Evolutionary conservation across 2,888 invertebrate species (phyloP).

Genomic region (Limnephilus rhombicus): DNA sequence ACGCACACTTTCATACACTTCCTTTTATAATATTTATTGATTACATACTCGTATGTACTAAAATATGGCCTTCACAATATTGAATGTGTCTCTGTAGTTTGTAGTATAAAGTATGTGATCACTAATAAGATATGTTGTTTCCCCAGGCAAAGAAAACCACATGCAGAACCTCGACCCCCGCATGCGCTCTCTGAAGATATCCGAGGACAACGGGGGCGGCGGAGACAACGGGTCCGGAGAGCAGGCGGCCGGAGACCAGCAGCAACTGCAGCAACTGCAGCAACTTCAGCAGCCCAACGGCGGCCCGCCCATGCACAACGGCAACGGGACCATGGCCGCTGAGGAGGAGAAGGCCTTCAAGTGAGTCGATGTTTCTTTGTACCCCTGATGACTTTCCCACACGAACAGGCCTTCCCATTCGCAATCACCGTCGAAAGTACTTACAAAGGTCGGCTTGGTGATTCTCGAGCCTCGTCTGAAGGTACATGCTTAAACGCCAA

Average conservation of each 20-base stretch:
- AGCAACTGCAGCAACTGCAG: slow-evolving; percentile 50
- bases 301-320: slow-evolving; percentile 76
- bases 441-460: no score
- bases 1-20: no score
- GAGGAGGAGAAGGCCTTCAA: slow-evolving; percentile 95
- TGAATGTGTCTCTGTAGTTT: background rate
- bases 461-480: no score
- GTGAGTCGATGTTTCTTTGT: slow-evolving; percentile 78
- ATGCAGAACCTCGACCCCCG: slow-evolving; percentile 80
- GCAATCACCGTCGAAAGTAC: no score
- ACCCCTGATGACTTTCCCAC: background rate
- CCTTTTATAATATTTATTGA: no score
- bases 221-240: slow-evolving; percentile 72
- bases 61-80: no score
- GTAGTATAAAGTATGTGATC: background rate
- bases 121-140: background rate
- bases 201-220: slow-evolving; percentile 74
- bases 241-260: slow-evolving; percentile 74
- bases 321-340: slow-evolving; percentile 75
- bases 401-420: background rate
- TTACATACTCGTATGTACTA: no score
- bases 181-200: slow-evolving; percentile 81
- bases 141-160: slow-evolving; percentile 79
- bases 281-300: slow-evolving; percentile 69
- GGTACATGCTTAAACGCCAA: no score